phyloP scores from a whole-genome alignment of 1,140 invertebrate genomes.

The Lordiphosa stackelbergi region DNA sequence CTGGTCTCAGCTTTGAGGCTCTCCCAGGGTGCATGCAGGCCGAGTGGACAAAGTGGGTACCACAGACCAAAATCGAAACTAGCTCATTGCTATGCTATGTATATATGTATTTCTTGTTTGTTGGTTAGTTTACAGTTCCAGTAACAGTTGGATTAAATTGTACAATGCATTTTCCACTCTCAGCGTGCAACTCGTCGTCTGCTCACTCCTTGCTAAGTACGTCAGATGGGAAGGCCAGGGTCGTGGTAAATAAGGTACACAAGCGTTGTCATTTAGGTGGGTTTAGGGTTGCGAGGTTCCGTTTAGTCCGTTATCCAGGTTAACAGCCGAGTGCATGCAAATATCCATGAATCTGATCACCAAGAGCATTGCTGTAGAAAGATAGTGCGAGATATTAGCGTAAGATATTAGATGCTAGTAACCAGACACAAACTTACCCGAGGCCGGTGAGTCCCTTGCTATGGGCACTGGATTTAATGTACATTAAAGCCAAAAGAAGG shows the following conservation, averaged over 20 bases:
- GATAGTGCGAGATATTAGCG: not conserved
- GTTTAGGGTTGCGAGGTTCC: not conserved
- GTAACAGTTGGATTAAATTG: conserved; percentile 63
- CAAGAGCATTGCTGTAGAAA: conserved; percentile 24
- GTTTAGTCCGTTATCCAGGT: not conserved
- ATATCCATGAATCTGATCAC: conserved; percentile 33
- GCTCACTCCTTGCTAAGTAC: conserved; percentile 9
- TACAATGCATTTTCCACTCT: conserved; percentile 45
- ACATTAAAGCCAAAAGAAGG: conserved; percentile 39
- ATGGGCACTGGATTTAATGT: conserved; percentile 36
- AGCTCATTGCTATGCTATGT: conserved; percentile 39
- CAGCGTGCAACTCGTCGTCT: conserved; percentile 40
- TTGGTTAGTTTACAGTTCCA: conserved; percentile 51
- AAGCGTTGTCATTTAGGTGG: not conserved
- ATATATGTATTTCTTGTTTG: conserved; percentile 24
- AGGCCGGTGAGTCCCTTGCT: conserved; percentile 32
- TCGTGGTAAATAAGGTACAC: conserved; percentile 12
- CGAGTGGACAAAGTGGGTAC: conserved; percentile 8
- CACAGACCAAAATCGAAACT: conserved; percentile 18
- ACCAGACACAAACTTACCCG: conserved; percentile 19
- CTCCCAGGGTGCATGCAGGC: conserved; percentile 15
- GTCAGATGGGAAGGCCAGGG: not conserved
- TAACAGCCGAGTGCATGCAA: conserved; percentile 43
- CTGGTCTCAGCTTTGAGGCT: conserved; percentile 39
- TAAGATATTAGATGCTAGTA: not conserved